Evolutionary conservation across 2,888 invertebrate genomes (phyloP).

Genomic region (Hirtodrosophila confusa): DNA sequence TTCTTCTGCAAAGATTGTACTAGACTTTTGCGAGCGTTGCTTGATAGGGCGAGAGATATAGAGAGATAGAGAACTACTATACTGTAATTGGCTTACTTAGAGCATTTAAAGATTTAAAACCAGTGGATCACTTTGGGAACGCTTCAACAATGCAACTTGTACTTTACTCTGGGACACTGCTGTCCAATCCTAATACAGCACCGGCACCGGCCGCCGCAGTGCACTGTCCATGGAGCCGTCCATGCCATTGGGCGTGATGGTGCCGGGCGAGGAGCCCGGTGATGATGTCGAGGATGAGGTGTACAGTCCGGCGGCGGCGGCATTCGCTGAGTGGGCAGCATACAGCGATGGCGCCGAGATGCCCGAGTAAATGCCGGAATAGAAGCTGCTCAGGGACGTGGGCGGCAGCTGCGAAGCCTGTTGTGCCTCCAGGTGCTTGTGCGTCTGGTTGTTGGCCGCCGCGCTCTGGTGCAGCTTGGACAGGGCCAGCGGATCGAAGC

Average conservation of each 20-base stretch:
- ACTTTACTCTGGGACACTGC: constrained; percentile 68
- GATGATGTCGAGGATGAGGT: constrained; percentile 84
- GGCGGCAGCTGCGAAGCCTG: constrained; percentile 83
- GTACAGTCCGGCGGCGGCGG: constrained; percentile 83
- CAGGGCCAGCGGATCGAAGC: constrained; percentile 83
- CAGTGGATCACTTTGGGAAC: constrained; percentile 78
- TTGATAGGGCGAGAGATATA: constrained; percentile 30
- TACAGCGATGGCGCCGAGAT: constrained; percentile 83
- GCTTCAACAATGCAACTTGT: constrained; percentile 75
- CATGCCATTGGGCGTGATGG: constrained; percentile 82
- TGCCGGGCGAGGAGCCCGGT: constrained; percentile 84
- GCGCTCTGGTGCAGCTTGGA: constrained; percentile 83
- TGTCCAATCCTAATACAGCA: constrained; percentile 79
- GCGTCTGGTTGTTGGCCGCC: constrained; percentile 81
- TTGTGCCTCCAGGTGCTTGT: constrained; percentile 81
- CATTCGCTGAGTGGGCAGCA: constrained; percentile 83
- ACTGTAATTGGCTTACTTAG: constrained; percentile 68
- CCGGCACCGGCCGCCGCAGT: constrained; percentile 83
- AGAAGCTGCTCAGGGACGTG: constrained; percentile 83
- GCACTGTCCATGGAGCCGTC: constrained; percentile 83
- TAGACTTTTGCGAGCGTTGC: constrained; percentile 64
- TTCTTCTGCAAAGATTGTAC: constrained; percentile 65
- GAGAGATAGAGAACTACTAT: constrained; percentile 35
- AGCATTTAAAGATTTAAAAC: constrained; percentile 77
- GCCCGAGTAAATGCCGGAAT: constrained; percentile 84